Evolutionary conservation across 35 echinoderm and acorn worm species (phyloP), one percentile per base, ranked within the genome.

Genomic region (Ophioderma brevispina): DNA sequence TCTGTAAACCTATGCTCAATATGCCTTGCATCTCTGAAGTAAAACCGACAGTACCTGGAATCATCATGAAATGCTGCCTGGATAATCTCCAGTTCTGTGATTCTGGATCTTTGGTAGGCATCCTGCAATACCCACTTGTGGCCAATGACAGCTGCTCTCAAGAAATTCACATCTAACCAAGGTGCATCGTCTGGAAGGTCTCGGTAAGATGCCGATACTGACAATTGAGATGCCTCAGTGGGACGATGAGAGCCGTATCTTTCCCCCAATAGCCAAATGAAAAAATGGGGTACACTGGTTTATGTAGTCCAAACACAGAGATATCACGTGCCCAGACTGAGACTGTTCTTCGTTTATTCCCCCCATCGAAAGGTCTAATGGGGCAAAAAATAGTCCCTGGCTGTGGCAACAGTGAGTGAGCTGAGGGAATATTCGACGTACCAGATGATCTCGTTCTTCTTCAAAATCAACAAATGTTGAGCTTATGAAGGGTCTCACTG

Each of bases 401-500:
- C 81, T 41, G 38, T 92, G 87, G 88, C 97, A 94, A 8, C 93
- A 64, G 10, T 86, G 78, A 88, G 95, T 88, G 33, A 99, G 85
- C 39, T 99, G 97, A 0, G 93, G 97, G 42, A 99, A 99, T 38
- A 99, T 80, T 13, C 88, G 77, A 39, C 90, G 92, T 15, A 91
- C 84, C 0, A 99, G 89, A 75, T 95, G 91, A 23, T 92, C 91
- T 59, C 97, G 56, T 49, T 99, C 97, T 25, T 93, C 91, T 37
- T 93, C 82, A 76, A 99, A 99, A 84, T 99, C 97, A 33, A 89
- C 40, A 70, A 99, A 99, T 18, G 97, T 99, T 35, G 97, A 99
- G 81, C 93, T 95, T 30, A 99, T 86, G 59, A 99, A 99, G 3
- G 97, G 97, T 86, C 97, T 78, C 90, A 99, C 79, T 11, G 97